Evolutionary conservation across 2,113 vertebrate species (phyloP).

Genomic region (Eptatretus burgeri): DNA sequence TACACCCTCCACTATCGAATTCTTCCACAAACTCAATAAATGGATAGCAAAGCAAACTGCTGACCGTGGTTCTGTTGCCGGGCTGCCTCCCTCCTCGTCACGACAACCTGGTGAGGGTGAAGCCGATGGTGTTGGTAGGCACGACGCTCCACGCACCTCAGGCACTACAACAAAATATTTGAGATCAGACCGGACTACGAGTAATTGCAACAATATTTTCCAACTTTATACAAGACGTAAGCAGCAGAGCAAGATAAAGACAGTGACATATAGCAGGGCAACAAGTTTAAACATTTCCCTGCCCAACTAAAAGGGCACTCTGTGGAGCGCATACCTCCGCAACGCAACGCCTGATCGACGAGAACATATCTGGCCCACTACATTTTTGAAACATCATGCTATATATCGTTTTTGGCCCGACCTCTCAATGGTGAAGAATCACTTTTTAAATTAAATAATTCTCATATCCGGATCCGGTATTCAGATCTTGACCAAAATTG

Average conservation of each 20-base stretch:
- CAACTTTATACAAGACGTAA: slow-evolving; percentile 14
- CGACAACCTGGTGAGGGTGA: slow-evolving; percentile 16
- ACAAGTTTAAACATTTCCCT: background rate
- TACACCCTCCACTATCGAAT: no score
- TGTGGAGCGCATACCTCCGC: no score
- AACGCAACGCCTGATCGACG: no score
- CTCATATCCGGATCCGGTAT: background rate
- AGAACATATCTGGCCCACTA: no score
- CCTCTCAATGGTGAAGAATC: no score
- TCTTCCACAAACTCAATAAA: no score
- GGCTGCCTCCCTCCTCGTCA: slow-evolving; percentile 16
- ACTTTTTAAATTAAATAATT: no score
- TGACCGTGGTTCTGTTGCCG: slow-evolving; percentile 2
- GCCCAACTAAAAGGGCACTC: background rate
- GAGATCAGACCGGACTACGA: background rate
- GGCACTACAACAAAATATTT: background rate
- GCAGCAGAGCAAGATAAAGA: background rate
- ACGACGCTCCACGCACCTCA: slow-evolving; percentile 21
- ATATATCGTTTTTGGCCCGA: no score
- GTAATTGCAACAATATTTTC: slow-evolving; percentile 9
- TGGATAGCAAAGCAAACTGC: no score
- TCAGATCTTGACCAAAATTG: no score
- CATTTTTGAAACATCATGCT: no score
- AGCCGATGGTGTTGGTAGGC: slow-evolving; percentile 26
- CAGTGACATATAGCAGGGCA: background rate